Evolutionary conservation across 53 echinoderm and acorn worm genomes (phyloP).

Genomic region (Zoroaster sp.): DNA sequence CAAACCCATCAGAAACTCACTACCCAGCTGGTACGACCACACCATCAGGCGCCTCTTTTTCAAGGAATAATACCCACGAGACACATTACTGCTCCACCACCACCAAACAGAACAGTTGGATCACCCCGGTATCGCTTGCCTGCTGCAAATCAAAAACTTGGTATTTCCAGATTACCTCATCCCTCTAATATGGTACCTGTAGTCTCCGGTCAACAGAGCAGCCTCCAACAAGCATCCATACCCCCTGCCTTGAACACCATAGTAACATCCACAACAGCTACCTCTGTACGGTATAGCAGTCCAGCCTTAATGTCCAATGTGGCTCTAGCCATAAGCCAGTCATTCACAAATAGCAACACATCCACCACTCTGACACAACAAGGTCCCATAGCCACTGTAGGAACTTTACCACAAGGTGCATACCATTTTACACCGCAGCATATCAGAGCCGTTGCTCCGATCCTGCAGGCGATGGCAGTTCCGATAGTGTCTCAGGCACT

Average conservation of each 20-base stretch:
- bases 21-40: slow-evolving; percentile 4
- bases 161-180: neutral
- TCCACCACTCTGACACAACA: neutral
- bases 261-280: neutral
- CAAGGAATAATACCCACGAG: neutral
- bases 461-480: slow-evolving; percentile 16
- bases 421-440: neutral
- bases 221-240: neutral
- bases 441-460: neutral
- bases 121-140: neutral
- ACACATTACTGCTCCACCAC: neutral
- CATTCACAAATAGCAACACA: neutral
- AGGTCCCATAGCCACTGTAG: neutral
- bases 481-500: slow-evolving; percentile 2
- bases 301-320: neutral
- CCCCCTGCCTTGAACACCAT: neutral
- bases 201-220: neutral
- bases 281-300: neutral
- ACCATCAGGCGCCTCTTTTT: neutral
- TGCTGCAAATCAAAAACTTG: neutral
- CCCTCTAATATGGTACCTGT: neutral
- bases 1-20: neutral
- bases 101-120: neutral
- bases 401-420: neutral
- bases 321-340: neutral